These are phyloP conservation scores for Conus canariensis DNA, from an alignment of 2,888 invertebrate species.

Conservation along the genomic window DNA sequence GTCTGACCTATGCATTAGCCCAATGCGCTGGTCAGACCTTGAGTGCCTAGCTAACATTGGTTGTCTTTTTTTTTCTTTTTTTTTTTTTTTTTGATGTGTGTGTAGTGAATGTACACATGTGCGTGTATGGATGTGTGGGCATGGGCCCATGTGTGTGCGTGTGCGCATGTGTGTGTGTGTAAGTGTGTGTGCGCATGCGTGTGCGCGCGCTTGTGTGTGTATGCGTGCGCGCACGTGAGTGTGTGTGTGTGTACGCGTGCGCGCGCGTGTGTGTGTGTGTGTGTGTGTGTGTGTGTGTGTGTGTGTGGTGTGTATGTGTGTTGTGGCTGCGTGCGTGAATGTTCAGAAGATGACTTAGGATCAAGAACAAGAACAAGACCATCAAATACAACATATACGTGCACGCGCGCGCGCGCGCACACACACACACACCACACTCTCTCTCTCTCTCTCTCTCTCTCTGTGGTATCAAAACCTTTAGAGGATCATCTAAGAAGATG, in stretches of 20 bases:
- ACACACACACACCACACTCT: no score
- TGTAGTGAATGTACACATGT: no score
- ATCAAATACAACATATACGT: no score
- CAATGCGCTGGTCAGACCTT: no score
- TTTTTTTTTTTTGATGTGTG: background rate
- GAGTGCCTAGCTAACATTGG: background rate
- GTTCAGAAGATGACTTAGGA: no score
- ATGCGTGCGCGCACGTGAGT: background rate
- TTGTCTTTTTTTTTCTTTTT: background rate
- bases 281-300: background rate
- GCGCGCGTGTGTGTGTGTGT: background rate
- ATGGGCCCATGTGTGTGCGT: background rate
- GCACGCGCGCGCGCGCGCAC: background rate
- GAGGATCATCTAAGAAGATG: no score
- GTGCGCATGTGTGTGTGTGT: background rate
- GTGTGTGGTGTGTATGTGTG: background rate
- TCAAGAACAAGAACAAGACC: no score
- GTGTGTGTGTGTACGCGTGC: background rate
- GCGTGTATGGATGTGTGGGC: no score
- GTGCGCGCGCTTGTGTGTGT: background rate
- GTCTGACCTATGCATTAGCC: no score
- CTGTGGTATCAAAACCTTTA: no score
- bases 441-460: no score
- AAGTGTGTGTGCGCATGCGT: background rate
- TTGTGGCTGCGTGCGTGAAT: no score